Base-by-base conservation (phyloP, 2,797 vertebrate genomes). In the Stomatorhinus walkeri region DNA sequence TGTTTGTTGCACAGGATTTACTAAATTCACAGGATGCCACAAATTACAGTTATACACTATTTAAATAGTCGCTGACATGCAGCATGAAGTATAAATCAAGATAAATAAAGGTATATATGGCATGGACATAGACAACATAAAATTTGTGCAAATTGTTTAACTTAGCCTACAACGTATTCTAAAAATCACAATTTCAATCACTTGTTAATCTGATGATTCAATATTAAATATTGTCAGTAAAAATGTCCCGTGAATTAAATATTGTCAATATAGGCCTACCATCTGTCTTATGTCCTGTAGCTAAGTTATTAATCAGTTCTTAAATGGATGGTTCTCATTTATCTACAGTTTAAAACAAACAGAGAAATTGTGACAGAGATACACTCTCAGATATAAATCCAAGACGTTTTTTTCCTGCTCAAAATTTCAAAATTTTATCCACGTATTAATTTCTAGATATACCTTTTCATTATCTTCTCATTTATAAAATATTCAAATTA, bases 401-500 rank as follows among this genome's bases (percentile, higher is more conserved):
- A 32, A 72, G 64, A 72, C 4, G 19, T 3, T n/a, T 79, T 76
- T 79, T 79, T n/a, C 40, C 5, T 43, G 72, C 40, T 7, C 16
- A 12, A n/a, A 79, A 79, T 79, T 43, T 43, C 12, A 8, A 76
- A 19, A n/a, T 79, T 43, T n/a, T 79, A 79, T 79, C 6, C 2
- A 36, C 36, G 14, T 46, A 79, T 43, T 79, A 14, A 19, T 79
- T 79, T 79, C 40, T 43, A 79, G 43, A n/a, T 79, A n/a, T 79
- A 79, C 7, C 19, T 79, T 43, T 79, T 40, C 19, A 46, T 40
- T 46, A 8, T 46, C 40, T 79, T 72, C 81, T 84, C 83, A 83
- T 83, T 51, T 88, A 16, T 81, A 36, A 89, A 89, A 85, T 89
- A 81, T 72, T 81, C 68, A 88, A 52, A 79, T 43, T 43, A 79